Evolutionary conservation across 2,113 vertebrate species (phyloP).

Genomic region (Scophthalmus maximus): DNA sequence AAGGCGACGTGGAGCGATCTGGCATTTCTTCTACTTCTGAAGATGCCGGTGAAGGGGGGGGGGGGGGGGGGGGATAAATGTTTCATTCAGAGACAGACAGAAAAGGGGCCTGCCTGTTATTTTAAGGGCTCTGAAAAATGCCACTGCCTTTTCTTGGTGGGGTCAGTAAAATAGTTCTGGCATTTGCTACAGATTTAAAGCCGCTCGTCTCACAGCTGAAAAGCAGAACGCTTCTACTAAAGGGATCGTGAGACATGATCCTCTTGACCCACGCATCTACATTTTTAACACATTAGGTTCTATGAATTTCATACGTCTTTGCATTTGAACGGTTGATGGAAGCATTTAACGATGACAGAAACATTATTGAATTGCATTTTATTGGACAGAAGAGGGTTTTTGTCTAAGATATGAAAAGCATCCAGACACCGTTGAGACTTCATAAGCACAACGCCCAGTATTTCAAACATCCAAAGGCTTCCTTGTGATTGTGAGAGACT

Average conservation of each 20-base stretch:
- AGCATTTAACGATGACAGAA: neutral
- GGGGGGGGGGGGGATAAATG: neutral
- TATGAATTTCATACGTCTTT: too few relatives aligned
- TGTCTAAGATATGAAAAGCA: neutral
- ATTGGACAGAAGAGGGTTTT: neutral
- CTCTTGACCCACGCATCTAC: neutral
- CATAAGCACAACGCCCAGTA: neutral
- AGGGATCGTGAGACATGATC: neutral
- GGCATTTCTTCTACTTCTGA: too few relatives aligned
- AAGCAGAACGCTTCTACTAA: neutral
- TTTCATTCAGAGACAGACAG: neutral
- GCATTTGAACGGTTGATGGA: neutral
- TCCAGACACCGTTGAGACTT: neutral
- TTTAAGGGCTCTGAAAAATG: neutral
- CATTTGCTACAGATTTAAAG: neutral
- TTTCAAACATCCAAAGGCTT: constrained; percentile 15
- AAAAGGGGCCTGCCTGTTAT: neutral
- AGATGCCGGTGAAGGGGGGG: neutral
- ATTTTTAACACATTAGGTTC: neutral
- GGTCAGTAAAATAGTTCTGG: neutral
- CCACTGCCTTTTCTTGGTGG: neutral
- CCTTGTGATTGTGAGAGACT: neutral
- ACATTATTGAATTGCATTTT: neutral
- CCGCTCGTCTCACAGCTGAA: too few relatives aligned
- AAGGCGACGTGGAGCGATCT: neutral